These are phyloP conservation scores for Hippopotamyrus pictus DNA, from an alignment of 2,797 vertebrate genomes.

Conservation along the genomic window DNA sequence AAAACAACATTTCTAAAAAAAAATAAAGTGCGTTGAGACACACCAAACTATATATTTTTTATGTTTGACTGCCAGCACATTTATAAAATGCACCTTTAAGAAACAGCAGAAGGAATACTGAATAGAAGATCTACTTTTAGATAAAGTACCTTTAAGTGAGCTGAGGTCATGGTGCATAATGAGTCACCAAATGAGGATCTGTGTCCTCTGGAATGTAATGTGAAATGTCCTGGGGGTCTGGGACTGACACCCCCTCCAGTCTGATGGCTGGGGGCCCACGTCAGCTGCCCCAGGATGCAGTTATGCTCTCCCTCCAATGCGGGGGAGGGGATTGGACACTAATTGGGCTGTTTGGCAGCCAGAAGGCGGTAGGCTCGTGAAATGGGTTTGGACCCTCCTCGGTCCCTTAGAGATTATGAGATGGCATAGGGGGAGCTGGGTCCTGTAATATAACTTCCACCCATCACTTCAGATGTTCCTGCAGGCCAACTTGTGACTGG, in stretches of 20 bases:
- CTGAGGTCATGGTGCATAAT: not conserved
- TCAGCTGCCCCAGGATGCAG: not conserved
- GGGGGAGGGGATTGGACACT: slow-evolving; percentile 5
- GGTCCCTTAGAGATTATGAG: not conserved
- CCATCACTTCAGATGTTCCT: not conserved
- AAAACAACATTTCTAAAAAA: slow-evolving; percentile 6
- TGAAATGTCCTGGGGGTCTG: not conserved
- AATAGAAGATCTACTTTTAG: not conserved
- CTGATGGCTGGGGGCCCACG: not conserved
- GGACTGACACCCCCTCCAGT: not conserved
- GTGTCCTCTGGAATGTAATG: not conserved
- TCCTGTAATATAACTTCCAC: not conserved
- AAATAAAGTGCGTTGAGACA: not conserved
- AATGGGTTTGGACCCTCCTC: not conserved
- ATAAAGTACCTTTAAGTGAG: not conserved
- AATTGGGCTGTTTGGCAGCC: slow-evolving; percentile 8
- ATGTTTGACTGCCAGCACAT: not conserved
- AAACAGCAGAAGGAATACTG: not conserved
- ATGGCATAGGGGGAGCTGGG: not conserved
- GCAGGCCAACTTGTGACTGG: not conserved
- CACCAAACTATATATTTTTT: not conserved
- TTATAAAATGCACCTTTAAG: not conserved
- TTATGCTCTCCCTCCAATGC: not conserved
- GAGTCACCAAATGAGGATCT: not conserved
- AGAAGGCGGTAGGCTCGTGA: not conserved